Percentiles rank a stretch among this genome's conserved stretches.
phyloP scores from a whole-genome alignment of 2,113 vertebrate species.

The Thunnus thynnus region DNA sequence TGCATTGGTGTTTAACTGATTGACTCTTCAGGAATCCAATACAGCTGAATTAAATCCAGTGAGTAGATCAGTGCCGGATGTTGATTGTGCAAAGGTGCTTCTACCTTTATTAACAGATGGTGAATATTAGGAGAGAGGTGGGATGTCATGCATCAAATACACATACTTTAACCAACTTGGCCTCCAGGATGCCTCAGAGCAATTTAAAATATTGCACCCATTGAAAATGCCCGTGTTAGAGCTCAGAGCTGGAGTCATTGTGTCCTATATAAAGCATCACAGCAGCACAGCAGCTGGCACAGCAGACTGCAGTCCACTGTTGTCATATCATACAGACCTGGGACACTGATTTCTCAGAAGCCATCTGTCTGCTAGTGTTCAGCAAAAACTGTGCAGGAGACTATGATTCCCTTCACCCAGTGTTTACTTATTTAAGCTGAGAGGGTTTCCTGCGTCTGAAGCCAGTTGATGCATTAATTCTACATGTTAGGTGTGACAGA shows the following conservation, averaged over 20 bases:
- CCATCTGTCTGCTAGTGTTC: conserved; percentile 52
- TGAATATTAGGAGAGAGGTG: too few species aligned
- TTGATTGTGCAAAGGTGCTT: too few species aligned
- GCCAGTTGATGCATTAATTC: not conserved
- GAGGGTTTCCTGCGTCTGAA: not conserved
- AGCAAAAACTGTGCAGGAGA: conserved; percentile 1
- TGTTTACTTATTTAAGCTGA: not conserved
- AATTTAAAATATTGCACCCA: not conserved
- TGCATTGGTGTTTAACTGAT: too few species aligned
- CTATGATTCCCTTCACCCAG: not conserved
- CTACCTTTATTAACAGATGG: too few species aligned
- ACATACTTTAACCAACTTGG: not conserved
- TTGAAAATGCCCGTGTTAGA: not conserved
- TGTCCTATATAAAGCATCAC: conserved; percentile 3
- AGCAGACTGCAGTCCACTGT: conserved; percentile 34
- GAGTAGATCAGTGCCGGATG: too few species aligned
- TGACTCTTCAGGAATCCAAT: too few species aligned
- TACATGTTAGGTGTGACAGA: not conserved
- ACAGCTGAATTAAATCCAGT: too few species aligned
- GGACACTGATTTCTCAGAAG: conserved; percentile 36
- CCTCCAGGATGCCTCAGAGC: not conserved
- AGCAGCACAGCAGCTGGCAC: conserved; percentile 37
- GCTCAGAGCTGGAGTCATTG: not conserved
- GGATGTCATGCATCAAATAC: too few species aligned
- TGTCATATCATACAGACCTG: conserved; percentile 45